phyloP scores from a whole-genome alignment of 2,797 vertebrate species.

The Margarornis squamiger region DNA sequence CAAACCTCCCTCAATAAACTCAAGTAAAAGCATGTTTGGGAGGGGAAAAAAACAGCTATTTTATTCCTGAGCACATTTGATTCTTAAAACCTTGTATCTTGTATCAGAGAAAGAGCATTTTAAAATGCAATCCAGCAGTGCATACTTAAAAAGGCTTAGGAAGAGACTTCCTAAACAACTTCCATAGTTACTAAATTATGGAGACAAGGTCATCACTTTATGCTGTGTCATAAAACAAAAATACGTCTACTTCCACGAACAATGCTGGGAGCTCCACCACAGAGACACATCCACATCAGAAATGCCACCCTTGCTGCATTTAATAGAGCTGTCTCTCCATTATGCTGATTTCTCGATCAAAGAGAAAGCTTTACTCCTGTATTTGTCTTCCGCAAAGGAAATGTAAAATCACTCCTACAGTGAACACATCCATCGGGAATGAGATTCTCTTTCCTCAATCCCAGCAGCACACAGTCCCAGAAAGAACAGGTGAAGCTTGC shows the following conservation, averaged over 20 bases:
- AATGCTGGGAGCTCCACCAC: background rate
- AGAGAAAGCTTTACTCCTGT: background rate
- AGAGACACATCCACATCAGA: background rate
- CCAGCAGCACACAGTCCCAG: background rate
- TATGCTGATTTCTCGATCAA: background rate
- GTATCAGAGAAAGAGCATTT: background rate
- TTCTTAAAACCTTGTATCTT: background rate
- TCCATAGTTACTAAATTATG: conserved; percentile 1
- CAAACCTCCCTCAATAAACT: background rate
- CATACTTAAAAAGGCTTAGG: background rate
- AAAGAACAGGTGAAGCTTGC: background rate
- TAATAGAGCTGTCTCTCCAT: conserved; percentile 16
- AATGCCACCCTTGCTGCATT: background rate
- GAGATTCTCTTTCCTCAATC: background rate
- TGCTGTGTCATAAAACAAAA: background rate
- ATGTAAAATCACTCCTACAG: background rate
- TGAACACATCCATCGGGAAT: background rate
- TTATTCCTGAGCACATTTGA: background rate
- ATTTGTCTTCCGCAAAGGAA: conserved; percentile 7
- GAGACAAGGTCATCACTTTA: conserved; percentile 3
- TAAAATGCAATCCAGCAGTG: background rate
- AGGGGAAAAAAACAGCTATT: background rate
- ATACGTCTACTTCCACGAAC: background rate
- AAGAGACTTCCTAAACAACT: background rate
- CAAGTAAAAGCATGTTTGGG: background rate